phyloP scores from a whole-genome alignment of 2,113 vertebrate species.

The Sylvilagus bachmani region DNA sequence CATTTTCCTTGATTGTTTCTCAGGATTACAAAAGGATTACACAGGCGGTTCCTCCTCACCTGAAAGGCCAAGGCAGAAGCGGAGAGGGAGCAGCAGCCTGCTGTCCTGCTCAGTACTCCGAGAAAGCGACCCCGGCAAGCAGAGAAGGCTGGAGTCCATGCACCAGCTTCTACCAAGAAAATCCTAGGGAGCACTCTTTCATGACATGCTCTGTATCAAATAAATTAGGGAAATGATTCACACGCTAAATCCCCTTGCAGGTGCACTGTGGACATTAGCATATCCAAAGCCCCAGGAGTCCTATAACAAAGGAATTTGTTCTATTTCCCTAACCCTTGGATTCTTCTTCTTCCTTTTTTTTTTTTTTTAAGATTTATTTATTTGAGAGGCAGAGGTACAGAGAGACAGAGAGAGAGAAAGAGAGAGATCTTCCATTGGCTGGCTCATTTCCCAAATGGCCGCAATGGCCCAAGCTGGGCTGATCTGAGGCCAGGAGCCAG shows the following conservation, averaged over 20 bases:
- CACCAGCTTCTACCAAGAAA: background rate
- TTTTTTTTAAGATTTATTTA: too few relatives aligned
- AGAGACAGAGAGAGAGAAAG: too few relatives aligned
- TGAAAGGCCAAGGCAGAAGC: background rate
- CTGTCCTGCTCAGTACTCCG: background rate
- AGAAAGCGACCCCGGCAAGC: background rate
- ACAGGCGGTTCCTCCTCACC: background rate
- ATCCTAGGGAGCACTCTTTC: too few relatives aligned
- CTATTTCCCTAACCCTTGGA: background rate
- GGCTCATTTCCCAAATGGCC: too few relatives aligned
- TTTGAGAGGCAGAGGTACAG: too few relatives aligned
- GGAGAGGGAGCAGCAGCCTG: too few relatives aligned
- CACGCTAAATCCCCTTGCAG: background rate
- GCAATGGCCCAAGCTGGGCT: too few relatives aligned
- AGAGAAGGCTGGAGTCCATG: background rate
- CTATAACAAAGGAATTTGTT: background rate
- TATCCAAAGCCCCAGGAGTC: background rate
- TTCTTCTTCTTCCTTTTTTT: background rate
- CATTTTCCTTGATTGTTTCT: conserved; percentile 63
- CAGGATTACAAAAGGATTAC: too few relatives aligned
- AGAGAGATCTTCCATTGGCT: too few relatives aligned
- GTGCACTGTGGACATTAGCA: background rate
- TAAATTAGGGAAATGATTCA: background rate
- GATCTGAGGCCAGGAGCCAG: too few relatives aligned
- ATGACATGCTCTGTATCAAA: background rate